A percentile compares a stretch with the other conserved stretches of the same genome.
Conservation (phyloP, 2,797 vertebrate species). For the Peromyscus nudipes region DNA sequence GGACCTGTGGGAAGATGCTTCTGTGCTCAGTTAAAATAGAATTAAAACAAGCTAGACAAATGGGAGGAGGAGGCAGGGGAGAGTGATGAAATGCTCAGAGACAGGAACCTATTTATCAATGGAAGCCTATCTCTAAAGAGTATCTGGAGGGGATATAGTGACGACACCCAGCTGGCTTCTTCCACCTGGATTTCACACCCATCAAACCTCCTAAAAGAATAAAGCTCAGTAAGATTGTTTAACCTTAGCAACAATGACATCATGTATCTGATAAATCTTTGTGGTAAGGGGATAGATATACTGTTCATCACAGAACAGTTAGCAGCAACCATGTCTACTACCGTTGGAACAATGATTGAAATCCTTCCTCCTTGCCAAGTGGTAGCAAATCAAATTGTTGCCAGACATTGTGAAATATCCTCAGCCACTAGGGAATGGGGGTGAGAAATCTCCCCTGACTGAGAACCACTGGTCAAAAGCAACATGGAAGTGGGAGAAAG, state of each 20-base stretch:
- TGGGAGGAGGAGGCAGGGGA: background rate
- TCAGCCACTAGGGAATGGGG: background rate
- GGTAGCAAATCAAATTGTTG: background rate
- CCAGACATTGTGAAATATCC: background rate
- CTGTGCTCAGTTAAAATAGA: background rate
- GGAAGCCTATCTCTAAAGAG: background rate
- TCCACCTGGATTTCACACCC: background rate
- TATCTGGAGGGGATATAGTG: background rate
- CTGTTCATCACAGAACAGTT: background rate
- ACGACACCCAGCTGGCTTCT: background rate
- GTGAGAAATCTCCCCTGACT: background rate
- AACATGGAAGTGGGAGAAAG: background rate
- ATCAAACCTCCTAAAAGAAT: background rate
- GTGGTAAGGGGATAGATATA: background rate
- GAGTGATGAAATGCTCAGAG: background rate
- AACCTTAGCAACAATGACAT: background rate
- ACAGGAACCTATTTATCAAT: background rate
- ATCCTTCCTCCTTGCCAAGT: background rate
- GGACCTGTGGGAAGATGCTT: background rate
- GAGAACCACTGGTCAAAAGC: background rate
- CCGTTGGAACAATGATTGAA: background rate
- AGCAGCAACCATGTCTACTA: background rate
- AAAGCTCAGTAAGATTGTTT: background rate
- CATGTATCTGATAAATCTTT: background rate
- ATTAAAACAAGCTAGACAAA: conserved; percentile 20